Conservation (phyloP, 1,140 invertebrate species). For the Heliconius himera region DNA sequence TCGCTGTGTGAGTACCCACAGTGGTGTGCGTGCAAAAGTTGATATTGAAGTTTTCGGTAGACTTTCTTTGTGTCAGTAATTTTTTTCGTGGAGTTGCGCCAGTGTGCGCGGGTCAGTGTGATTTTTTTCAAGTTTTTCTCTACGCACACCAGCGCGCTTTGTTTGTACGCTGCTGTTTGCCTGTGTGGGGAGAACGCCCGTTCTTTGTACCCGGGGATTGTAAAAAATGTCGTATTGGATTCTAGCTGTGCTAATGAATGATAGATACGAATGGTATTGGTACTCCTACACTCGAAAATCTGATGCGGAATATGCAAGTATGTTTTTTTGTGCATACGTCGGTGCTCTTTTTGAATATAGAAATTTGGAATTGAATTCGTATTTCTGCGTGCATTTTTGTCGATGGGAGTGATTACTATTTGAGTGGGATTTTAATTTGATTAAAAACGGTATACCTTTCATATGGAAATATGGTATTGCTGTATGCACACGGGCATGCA, state of each 20-base stretch:
- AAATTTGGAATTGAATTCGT: constrained; percentile 56
- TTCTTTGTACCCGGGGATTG: constrained; percentile 77
- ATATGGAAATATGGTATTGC: constrained; percentile 21
- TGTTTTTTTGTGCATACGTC: constrained; percentile 57
- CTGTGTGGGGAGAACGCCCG: constrained; percentile 69
- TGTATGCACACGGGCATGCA: constrained; percentile 9
- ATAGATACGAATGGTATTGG: constrained; percentile 74
- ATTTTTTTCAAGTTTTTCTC: constrained; percentile 79
- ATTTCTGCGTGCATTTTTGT: constrained; percentile 51
- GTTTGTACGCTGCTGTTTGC: constrained; percentile 58
- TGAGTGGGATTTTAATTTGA: constrained; percentile 45
- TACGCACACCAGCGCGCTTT: constrained; percentile 54
- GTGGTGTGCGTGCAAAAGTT: constrained; percentile 73
- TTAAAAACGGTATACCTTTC: constrained; percentile 39
- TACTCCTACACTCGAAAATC: constrained; percentile 69
- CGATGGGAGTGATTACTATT: constrained; percentile 42
- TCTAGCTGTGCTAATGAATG: constrained; percentile 80
- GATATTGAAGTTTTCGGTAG: constrained; percentile 78
- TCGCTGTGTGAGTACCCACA: constrained; percentile 43
- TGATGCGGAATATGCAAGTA: constrained; percentile 66
- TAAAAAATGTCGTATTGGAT: constrained; percentile 82
- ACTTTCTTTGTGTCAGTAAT: constrained; percentile 81
- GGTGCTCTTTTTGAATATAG: constrained; percentile 58
- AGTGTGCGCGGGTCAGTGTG: constrained; percentile 77
- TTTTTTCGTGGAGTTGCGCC: constrained; percentile 67